Evolutionary conservation across 2,113 vertebrate genomes (phyloP).

Genomic region (Dromiciops gliroides): DNA sequence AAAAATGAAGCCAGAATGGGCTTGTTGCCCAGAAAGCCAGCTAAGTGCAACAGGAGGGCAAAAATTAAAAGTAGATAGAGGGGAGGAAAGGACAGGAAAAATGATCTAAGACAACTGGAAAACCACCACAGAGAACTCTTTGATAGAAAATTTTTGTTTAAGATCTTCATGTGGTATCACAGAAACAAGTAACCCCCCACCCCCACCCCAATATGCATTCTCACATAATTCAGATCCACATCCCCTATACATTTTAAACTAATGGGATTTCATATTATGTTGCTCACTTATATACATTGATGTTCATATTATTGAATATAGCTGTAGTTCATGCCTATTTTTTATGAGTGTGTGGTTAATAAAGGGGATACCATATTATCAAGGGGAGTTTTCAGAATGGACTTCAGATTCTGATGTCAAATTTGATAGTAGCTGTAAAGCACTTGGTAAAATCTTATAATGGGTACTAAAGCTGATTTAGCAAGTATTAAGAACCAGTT

Average conservation of each 20-base stretch:
- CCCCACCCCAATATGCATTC: not conserved
- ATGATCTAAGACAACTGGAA: not conserved
- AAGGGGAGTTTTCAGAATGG: constrained; percentile 57
- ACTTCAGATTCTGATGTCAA: constrained; percentile 37
- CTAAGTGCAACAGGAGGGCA: not conserved
- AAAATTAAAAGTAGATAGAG: not conserved
- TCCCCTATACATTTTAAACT: not conserved
- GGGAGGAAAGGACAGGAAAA: not conserved
- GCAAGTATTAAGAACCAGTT: constrained; percentile 65
- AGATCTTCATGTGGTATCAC: not conserved
- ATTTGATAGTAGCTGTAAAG: constrained; percentile 56
- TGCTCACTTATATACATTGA: not conserved
- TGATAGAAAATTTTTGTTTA: not conserved
- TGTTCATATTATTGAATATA: not conserved
- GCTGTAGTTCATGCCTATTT: not conserved
- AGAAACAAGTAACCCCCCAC: not conserved
- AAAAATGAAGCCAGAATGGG: not conserved
- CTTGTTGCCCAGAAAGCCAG: not conserved
- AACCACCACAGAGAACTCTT: not conserved
- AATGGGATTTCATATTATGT: not conserved
- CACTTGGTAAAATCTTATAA: constrained; percentile 61
- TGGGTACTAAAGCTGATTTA: constrained; percentile 66
- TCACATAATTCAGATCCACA: not conserved
- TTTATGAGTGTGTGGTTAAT: not conserved
- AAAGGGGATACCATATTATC: not conserved